These are phyloP conservation scores for Lagocephalus sceleratus DNA, from an alignment of 2,797 vertebrate genomes.

Conservation along the genomic window DNA sequence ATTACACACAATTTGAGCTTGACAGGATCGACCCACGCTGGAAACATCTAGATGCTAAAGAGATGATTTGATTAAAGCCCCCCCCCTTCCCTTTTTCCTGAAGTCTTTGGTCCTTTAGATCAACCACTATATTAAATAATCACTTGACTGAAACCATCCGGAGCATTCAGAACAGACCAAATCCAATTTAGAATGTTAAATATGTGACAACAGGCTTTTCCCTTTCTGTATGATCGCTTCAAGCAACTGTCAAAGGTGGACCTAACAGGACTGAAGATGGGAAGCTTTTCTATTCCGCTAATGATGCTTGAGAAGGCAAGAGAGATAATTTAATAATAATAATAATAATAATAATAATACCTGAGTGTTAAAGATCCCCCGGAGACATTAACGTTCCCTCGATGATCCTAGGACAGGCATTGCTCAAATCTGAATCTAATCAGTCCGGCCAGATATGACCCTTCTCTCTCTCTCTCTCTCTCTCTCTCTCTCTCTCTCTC, in stretches of 20 bases:
- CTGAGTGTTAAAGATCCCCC: conserved; percentile 47
- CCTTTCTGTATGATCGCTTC: no score
- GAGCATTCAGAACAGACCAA: no score
- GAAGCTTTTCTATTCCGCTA: background rate
- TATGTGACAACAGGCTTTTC: no score
- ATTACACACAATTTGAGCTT: no score
- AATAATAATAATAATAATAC: conserved; percentile 46
- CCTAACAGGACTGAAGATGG: no score
- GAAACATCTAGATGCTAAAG: conserved; percentile 8
- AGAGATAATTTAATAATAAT: conserved; percentile 4
- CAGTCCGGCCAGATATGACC: conserved; percentile 32
- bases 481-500: background rate
- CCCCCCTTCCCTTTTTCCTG: conserved; percentile 5
- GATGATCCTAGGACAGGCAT: conserved; percentile 16
- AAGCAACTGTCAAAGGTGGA: no score
- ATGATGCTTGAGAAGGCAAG: background rate
- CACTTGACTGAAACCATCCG: no score
- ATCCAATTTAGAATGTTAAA: no score
- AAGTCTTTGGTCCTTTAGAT: background rate
- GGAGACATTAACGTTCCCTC: conserved; percentile 40
- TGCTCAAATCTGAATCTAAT: conserved; percentile 36
- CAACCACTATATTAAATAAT: no score
- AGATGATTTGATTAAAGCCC: conserved; percentile 17
- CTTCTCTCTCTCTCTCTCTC: conserved; percentile 12
- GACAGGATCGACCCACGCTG: conserved; percentile 2